Conservation (phyloP, 2,113 vertebrate species). For the Halcyon malimbica region DNA sequence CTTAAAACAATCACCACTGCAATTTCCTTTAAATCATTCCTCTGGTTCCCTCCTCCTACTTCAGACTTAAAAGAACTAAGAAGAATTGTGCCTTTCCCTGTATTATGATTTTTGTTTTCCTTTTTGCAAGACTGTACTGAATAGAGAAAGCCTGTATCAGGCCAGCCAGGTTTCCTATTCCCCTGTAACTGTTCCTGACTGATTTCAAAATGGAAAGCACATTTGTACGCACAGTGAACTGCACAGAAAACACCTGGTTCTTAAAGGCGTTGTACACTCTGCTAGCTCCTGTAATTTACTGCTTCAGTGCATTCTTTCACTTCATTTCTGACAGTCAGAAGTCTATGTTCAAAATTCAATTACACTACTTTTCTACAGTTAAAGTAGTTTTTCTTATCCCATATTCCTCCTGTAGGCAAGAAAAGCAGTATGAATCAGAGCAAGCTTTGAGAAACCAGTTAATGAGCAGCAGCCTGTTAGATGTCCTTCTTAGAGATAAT, state of each 20-base stretch:
- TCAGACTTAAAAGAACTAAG: background rate
- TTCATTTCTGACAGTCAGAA: background rate
- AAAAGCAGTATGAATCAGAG: background rate
- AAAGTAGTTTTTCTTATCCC: background rate
- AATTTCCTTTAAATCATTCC: background rate
- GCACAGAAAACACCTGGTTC: background rate
- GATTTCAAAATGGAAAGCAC: background rate
- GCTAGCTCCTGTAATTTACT: background rate
- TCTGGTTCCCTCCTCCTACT: background rate
- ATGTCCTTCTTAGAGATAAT: background rate
- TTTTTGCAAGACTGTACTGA: background rate
- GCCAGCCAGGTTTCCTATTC: background rate
- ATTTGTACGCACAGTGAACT: background rate
- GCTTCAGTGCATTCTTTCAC: background rate
- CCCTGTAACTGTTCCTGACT: background rate
- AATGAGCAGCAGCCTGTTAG: background rate
- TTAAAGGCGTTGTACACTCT: background rate
- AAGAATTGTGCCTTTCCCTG: background rate
- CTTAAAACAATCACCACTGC: background rate
- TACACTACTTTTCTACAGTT: background rate
- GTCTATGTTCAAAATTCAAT: slow-evolving; percentile 8
- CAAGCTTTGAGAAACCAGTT: background rate
- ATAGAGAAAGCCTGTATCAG: background rate
- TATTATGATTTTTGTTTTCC: background rate
- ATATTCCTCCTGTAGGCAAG: background rate